Percentiles rank a stretch among this genome's conserved stretches.
Evolutionary conservation across 2,113 vertebrate genomes (phyloP).

Genomic region (Psophia crepitans): DNA sequence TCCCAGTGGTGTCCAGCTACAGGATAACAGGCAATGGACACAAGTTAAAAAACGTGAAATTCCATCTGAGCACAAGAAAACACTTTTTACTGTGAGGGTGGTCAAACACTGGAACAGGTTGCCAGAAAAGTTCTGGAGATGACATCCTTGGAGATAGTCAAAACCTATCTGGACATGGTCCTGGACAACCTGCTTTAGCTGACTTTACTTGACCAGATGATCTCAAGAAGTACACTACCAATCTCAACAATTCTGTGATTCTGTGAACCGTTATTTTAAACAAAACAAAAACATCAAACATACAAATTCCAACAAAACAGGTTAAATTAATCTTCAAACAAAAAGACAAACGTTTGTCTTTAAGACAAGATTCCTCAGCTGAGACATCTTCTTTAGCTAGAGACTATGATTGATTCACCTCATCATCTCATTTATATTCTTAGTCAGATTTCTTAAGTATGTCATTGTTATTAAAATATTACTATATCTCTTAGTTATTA

Average conservation of each 20-base stretch:
- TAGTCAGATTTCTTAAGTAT: neutral
- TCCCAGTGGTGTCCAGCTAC: neutral
- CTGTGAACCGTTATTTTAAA: neutral
- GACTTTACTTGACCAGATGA: neutral
- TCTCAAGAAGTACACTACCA: neutral
- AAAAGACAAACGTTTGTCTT: neutral
- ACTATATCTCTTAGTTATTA: neutral
- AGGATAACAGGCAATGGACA: neutral
- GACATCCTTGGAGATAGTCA: neutral
- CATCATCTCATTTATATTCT: neutral
- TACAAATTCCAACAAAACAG: neutral
- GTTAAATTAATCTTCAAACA: neutral
- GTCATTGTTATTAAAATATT: neutral
- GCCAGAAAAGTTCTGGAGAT: neutral
- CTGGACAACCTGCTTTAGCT: neutral
- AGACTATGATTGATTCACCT: neutral
- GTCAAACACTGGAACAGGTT: neutral
- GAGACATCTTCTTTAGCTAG: neutral
- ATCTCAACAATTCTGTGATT: neutral
- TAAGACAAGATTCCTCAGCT: neutral
- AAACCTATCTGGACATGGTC: neutral
- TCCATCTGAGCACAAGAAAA: neutral
- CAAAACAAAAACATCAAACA: neutral
- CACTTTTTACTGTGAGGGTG: neutral
- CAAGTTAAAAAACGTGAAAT: neutral